Percentiles rank a stretch among this genome's conserved stretches.
These are phyloP conservation scores for Palythoa caribaeorum DNA, from an alignment of 92 coral and sea anemone species.

Conservation along the genomic window DNA sequence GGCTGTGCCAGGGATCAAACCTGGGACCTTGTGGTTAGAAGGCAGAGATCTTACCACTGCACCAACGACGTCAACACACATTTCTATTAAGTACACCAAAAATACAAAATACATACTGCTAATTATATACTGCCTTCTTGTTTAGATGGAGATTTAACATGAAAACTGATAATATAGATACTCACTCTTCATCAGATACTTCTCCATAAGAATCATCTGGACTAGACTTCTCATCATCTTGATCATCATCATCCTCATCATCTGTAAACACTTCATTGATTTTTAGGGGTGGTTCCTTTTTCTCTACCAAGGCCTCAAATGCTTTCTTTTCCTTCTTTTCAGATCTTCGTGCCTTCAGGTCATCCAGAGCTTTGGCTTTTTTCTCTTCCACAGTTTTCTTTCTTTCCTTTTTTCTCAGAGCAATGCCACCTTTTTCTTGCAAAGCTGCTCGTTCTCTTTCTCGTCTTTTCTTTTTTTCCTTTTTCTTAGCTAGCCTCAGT, in stretches of 20 bases:
- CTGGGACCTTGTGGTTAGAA: background rate
- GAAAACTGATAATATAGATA: background rate
- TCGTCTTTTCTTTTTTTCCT: slow-evolving; percentile 89
- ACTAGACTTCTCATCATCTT: slow-evolving; percentile 91
- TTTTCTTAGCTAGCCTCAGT: slow-evolving; percentile 86
- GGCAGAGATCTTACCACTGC: no score
- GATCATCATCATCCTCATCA: slow-evolving; percentile 98
- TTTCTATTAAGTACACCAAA: background rate
- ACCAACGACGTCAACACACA: background rate
- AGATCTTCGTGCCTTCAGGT: slow-evolving; percentile 87
- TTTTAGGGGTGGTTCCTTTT: slow-evolving; percentile 88
- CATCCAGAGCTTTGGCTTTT: slow-evolving; percentile 96
- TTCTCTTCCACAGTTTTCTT: slow-evolving; percentile 95
- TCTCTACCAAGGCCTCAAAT: slow-evolving; percentile 86
- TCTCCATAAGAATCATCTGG: slow-evolving; percentile 81
- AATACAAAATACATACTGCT: background rate
- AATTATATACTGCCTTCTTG: background rate
- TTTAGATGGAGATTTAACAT: background rate
- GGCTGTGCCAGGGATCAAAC: no score
- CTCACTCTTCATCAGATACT: slow-evolving; percentile 78
- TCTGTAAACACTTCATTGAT: slow-evolving; percentile 96
- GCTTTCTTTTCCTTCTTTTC: slow-evolving; percentile 91
- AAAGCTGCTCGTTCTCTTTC: slow-evolving; percentile 82
- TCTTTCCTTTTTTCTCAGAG: slow-evolving; percentile 90
- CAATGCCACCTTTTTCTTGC: slow-evolving; percentile 90